Conservation (phyloP, 2,888 invertebrate genomes). For the Tetropium fuscum region DNA sequence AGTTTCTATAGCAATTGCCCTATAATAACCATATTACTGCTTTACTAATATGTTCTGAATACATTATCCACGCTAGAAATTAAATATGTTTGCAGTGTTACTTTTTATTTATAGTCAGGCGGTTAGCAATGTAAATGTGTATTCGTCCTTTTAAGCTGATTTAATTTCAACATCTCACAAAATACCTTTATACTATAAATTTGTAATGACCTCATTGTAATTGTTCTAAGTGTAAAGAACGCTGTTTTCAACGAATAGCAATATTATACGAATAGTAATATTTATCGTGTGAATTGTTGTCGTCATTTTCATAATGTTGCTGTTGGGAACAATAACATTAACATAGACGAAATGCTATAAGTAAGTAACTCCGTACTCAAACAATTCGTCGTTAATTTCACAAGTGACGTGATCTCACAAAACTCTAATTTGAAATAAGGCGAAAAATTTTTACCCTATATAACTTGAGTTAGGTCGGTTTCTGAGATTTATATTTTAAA, state of each 20-base stretch:
- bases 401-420: no score
- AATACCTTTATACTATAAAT: slow-evolving; percentile 1
- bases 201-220: slow-evolving; percentile 5
- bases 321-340: neutral
- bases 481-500: no score
- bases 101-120: slow-evolving; percentile 10
- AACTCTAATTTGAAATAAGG: no score
- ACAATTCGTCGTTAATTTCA: no score
- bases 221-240: slow-evolving; percentile 11
- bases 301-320: neutral
- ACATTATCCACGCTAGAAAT: neutral
- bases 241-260: neutral
- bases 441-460: no score
- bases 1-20: slow-evolving; percentile 32
- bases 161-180: neutral
- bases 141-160: slow-evolving; percentile 9
- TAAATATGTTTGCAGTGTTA: slow-evolving; percentile 2
- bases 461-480: no score
- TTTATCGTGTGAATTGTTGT: slow-evolving; percentile 12
- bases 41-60: slow-evolving; percentile 28
- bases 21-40: slow-evolving; percentile 28
- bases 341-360: no score
- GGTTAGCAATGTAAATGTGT: slow-evolving; percentile 12
- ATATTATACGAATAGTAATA: no score
- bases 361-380: no score